Evolutionary conservation across 2,113 vertebrate genomes (phyloP).

Genomic region (Aramus guarauna): DNA sequence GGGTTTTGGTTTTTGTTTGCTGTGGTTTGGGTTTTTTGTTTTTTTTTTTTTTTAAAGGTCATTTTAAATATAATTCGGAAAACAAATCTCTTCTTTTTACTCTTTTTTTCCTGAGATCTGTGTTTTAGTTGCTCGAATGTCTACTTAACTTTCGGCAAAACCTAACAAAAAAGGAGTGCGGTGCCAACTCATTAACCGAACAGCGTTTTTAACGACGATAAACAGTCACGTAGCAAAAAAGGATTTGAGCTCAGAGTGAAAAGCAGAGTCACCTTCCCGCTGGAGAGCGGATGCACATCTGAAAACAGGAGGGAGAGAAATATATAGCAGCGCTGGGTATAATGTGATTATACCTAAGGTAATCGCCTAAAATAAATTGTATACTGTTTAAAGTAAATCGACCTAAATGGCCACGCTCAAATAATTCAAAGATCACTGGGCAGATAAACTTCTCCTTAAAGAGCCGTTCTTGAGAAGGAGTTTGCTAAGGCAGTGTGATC

Average conservation of each 20-base stretch:
- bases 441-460: constrained; percentile 57
- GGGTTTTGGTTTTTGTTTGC: too few relatives aligned
- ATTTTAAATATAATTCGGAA: neutral
- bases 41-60: neutral
- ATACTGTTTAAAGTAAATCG: constrained; percentile 58
- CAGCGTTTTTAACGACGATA: neutral
- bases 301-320: constrained; percentile 10
- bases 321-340: neutral
- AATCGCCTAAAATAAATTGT: constrained; percentile 61
- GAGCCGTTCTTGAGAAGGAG: constrained; percentile 23
- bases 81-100: neutral
- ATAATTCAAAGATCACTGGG: constrained; percentile 51
- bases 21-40: too few relatives aligned
- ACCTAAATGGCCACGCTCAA: constrained; percentile 54
- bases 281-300: neutral
- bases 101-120: neutral
- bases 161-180: neutral
- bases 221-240: neutral
- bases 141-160: constrained; percentile 24
- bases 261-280: constrained; percentile 16
- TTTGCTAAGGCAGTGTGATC: constrained; percentile 48
- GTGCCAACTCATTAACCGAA: constrained; percentile 8
- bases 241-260: neutral
- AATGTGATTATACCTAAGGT: constrained; percentile 43
- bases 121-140: neutral